phyloP scores from a whole-genome alignment of 2,888 invertebrate genomes.

The Metacarcinus magister region DNA sequence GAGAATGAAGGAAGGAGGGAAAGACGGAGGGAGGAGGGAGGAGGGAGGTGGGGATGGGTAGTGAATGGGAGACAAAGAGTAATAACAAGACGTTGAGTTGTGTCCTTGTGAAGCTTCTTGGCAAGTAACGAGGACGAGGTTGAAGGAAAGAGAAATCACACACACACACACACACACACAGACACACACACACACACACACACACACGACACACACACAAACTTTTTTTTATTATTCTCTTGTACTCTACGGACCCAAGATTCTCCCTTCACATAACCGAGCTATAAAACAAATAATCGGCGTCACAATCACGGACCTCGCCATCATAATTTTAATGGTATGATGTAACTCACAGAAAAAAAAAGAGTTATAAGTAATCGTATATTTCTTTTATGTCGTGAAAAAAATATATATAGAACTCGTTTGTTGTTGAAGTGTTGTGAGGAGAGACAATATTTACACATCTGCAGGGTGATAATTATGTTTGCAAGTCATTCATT shows the following conservation, averaged over 20 bases:
- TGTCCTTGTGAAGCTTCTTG: too few species aligned
- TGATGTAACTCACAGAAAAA: background rate
- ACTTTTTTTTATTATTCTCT: background rate
- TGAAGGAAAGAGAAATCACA: background rate
- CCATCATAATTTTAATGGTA: background rate
- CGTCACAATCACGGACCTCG: background rate
- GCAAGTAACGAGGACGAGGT: background rate
- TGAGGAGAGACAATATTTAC: too few species aligned
- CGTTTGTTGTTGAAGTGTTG: too few species aligned
- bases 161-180: slow-evolving; percentile 14
- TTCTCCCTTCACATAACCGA: background rate
- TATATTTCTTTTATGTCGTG: background rate
- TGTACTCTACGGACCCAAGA: slow-evolving; percentile 3
- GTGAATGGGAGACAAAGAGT: background rate
- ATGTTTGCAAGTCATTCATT: too few species aligned
- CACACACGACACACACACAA: too few species aligned
- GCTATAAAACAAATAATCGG: slow-evolving; percentile 3
- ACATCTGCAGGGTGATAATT: too few species aligned
- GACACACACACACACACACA: background rate
- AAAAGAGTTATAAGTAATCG: background rate
- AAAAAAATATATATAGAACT: too few species aligned
- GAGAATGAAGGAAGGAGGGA: background rate
- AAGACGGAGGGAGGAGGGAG: too few species aligned
- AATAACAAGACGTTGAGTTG: background rate
- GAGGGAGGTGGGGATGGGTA: background rate